These are phyloP conservation scores for Vidua macroura DNA, from an alignment of 2,113 vertebrate species.

Conservation along the genomic window DNA sequence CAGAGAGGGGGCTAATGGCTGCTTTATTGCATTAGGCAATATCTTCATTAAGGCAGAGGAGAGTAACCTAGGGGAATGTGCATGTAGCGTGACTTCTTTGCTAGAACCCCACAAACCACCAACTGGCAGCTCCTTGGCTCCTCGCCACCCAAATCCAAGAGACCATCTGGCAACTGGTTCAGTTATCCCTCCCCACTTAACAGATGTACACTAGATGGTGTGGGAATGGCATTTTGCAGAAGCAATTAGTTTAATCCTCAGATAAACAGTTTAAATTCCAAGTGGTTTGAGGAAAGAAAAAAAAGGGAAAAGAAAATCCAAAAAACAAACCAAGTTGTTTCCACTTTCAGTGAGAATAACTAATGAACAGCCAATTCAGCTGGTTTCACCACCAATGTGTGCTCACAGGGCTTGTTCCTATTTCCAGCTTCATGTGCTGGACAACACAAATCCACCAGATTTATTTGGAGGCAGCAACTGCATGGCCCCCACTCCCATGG, in stretches of 20 bases:
- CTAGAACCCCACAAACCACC: slow-evolving; percentile 45
- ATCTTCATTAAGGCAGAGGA: slow-evolving; percentile 39
- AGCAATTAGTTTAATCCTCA: slow-evolving; percentile 67
- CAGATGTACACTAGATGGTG: slow-evolving; percentile 58
- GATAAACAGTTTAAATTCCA: slow-evolving; percentile 65
- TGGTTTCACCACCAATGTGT: rapidly evolving
- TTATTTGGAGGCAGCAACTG: not conserved
- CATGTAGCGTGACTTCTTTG: slow-evolving; percentile 43
- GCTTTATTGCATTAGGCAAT: slow-evolving; percentile 41
- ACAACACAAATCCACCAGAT: not conserved
- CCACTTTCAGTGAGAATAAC: slow-evolving; percentile 14
- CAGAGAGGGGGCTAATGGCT: not conserved
- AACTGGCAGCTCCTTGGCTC: slow-evolving; percentile 65
- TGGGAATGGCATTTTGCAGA: slow-evolving; percentile 50
- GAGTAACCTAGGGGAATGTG: not conserved
- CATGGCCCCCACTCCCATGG: not conserved
- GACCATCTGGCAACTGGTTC: slow-evolving; percentile 65
- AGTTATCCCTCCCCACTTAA: slow-evolving; percentile 33
- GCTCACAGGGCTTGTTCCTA: not conserved
- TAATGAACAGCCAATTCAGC: not conserved
- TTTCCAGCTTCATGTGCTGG: rapidly evolving
- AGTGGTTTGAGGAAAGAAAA: not conserved
- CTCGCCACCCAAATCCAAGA: slow-evolving; percentile 61
- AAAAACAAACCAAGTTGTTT: not conserved
- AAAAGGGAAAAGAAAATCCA: not conserved